Percentiles rank a stretch among this genome's conserved stretches.
phyloP scores from a whole-genome alignment of 2,113 vertebrate species.

The Cottus gobio region DNA sequence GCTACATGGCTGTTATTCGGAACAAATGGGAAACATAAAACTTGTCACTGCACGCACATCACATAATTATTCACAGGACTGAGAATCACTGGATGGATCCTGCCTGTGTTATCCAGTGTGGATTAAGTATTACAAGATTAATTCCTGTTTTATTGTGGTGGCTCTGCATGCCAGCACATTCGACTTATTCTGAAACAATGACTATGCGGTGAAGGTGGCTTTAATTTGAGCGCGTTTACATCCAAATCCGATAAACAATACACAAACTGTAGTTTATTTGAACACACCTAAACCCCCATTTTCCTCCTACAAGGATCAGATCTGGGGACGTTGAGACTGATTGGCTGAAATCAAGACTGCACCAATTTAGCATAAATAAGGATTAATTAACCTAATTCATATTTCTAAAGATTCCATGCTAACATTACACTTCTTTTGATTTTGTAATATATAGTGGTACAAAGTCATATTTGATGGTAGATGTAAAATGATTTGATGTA shows the following conservation, averaged over 20 bases:
- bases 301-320: not conserved
- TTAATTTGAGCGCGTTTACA: not conserved
- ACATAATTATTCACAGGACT: not conserved
- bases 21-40: not conserved
- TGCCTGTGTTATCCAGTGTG: not conserved
- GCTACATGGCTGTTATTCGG: not conserved
- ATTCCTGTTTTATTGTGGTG: not conserved
- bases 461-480: not conserved
- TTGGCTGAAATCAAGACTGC: not conserved
- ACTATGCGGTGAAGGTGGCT: not conserved
- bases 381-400: not conserved
- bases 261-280: not conserved
- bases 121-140: slow-evolving; percentile 2
- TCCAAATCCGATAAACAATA: not conserved
- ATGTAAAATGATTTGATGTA: not conserved
- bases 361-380: not conserved
- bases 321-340: not conserved
- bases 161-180: not conserved
- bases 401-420: not conserved
- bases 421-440: not conserved
- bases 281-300: not conserved
- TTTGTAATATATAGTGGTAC: not conserved
- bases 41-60: not conserved
- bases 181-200: not conserved
- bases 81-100: not conserved